Base-by-base conservation (phyloP, 92 coral and sea anemone species). In the Nematostella vectensis region DNA sequence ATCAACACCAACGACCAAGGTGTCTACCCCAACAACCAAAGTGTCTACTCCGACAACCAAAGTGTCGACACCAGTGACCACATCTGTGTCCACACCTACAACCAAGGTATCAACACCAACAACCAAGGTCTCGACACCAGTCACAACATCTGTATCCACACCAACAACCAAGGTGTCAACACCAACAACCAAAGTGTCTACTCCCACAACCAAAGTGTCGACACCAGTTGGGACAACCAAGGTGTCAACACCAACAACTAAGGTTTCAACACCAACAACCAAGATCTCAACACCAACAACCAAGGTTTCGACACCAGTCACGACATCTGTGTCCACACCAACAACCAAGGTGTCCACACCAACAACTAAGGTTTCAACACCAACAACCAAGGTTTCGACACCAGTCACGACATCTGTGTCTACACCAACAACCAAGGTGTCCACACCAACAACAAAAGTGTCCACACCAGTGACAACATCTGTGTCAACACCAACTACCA, bases 261-360 rank as follows among this genome's bases (percentile, higher is more conserved):
- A 44, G 43, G 22, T 16, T 16, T 39, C 67, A 19, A 28, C 59
- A 3, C 57, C 47, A 21, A 15, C 29, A 4, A 36, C 75, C 0
- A 26, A 57, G 0, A 47, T 43, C 0, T 24, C 61, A 2, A 50
- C 68, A 27, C 45, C 71, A n/a, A 31, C 62, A 10, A 38, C 61
- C 11, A 21, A 25, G 27, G 36, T 53, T 1, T 50, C 62, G 2
- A 36, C 71, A 1, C 16, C 50, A 0, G 11, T 21, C 18, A 58
- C 18, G 22, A 42, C 3, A 11, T 37, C 4, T 3, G 1, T 29
- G 12, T 48, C 59, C 23, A 29, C 54, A 2, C 54, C 70, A 3
- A 48, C 70, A 24, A 63, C 59, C 48, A 38, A 37, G 10, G 59
- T 36, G 17, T 63, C 70, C 4, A 50, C 59, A 0, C 54, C 71